A percentile compares a stretch with the other conserved stretches of the same genome.
Conservation (phyloP, 2,797 vertebrate species). For the Arnoldichthys spilopterus region DNA sequence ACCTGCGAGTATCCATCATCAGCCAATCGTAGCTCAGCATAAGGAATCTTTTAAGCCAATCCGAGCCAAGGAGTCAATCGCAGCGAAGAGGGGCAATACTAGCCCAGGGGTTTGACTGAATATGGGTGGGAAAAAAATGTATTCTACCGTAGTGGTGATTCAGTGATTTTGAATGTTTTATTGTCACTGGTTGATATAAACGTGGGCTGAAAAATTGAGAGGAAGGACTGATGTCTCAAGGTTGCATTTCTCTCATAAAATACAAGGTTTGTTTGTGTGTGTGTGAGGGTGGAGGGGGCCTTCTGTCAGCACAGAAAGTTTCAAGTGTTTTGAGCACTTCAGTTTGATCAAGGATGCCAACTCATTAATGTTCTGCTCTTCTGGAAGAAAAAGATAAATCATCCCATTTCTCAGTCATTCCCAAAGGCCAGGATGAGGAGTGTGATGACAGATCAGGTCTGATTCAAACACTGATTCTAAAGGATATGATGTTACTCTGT, state of each 20-base stretch:
- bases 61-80: background rate
- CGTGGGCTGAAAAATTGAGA: background rate
- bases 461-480: too few species aligned
- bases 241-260: constrained; percentile 8
- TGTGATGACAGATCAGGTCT: too few species aligned
- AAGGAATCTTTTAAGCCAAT: background rate
- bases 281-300: too few species aligned
- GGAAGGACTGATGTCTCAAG: constrained; percentile 1
- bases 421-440: too few species aligned
- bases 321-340: too few species aligned
- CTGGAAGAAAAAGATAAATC: too few species aligned
- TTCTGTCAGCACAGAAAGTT: too few species aligned
- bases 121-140: background rate
- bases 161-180: background rate
- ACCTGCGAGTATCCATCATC: background rate
- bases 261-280: background rate
- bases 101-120: background rate
- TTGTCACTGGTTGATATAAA: constrained; percentile 12
- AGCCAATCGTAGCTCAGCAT: background rate
- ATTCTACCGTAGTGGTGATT: constrained; percentile 3
- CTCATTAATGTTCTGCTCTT: too few species aligned
- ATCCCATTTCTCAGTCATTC: too few species aligned
- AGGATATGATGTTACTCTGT: too few species aligned
- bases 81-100: background rate
- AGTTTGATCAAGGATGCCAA: too few species aligned